A percentile compares a stretch with the other conserved stretches of the same genome.
Evolutionary conservation across 2,888 invertebrate genomes (phyloP).

Genomic region (Scrobipalpa costella): DNA sequence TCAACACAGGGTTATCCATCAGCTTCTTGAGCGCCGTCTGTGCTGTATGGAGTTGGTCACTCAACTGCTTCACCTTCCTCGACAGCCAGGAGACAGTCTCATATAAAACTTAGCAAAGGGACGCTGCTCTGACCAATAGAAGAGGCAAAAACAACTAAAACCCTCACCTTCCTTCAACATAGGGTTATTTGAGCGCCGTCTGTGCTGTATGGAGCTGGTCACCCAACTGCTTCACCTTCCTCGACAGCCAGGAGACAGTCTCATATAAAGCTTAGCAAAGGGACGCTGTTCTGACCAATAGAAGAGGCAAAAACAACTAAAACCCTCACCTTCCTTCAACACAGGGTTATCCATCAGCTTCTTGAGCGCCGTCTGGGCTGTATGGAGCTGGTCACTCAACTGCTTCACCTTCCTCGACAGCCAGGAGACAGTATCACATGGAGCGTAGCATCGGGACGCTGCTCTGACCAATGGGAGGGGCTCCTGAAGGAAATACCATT

Average conservation of each 20-base stretch:
- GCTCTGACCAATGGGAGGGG: slow-evolving; percentile 67
- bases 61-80: no score
- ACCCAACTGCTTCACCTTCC: no score
- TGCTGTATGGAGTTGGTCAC: slow-evolving; percentile 43
- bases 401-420: slow-evolving; percentile 79
- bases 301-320: not conserved
- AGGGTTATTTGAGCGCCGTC: slow-evolving; percentile 54
- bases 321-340: slow-evolving; percentile 34
- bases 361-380: slow-evolving; percentile 71
- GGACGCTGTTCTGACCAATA: no score
- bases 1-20: slow-evolving; percentile 33
- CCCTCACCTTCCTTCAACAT: slow-evolving; percentile 34
- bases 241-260: no score
- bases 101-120: no score
- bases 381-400: slow-evolving; percentile 78
- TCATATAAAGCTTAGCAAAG: no score
- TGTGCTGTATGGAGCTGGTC: slow-evolving; percentile 51
- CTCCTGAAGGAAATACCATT: slow-evolving; percentile 47
- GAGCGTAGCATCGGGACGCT: slow-evolving; percentile 82
- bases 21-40: slow-evolving; percentile 61
- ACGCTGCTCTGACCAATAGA: no score
- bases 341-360: slow-evolving; percentile 60
- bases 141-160: not conserved
- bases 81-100: no score
- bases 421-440: slow-evolving; percentile 82